Evolutionary conservation across 1,140 invertebrate genomes (phyloP).

Genomic region (Drosophila mojavensis): DNA sequence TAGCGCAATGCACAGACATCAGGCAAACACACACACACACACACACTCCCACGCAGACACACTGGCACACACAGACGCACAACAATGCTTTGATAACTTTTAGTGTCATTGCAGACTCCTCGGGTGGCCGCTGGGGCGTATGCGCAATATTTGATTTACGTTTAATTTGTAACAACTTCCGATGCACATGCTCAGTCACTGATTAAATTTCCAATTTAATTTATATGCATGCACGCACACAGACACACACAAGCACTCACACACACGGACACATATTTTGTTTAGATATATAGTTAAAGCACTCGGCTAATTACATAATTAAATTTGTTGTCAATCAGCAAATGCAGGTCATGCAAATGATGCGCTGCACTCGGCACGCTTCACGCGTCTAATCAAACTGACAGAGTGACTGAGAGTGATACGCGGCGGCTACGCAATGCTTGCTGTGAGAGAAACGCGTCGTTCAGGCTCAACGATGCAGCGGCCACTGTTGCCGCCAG

Average conservation of each 20-base stretch:
- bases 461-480: constrained; percentile 34
- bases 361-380: constrained; percentile 1
- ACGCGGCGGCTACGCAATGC: constrained; percentile 68
- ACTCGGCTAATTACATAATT: constrained; percentile 44
- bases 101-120: constrained; percentile 33
- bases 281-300: constrained; percentile 53
- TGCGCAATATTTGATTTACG: constrained; percentile 60
- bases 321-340: constrained; percentile 55
- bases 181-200: constrained; percentile 25
- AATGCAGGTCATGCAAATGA: constrained; percentile 44
- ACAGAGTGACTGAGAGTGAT: constrained; percentile 22
- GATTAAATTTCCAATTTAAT: constrained; percentile 45
- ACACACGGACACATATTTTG: constrained; percentile 6
- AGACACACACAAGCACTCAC: background rate
- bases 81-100: constrained; percentile 46
- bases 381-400: constrained; percentile 1
- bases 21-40: constrained; percentile 1
- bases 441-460: constrained; percentile 18
- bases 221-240: constrained; percentile 5
- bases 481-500: constrained; percentile 62
- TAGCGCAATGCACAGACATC: constrained; percentile 55
- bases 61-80: constrained; percentile 2
- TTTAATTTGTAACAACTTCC: constrained; percentile 66
- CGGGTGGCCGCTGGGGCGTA: constrained; percentile 19
- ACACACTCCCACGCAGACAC: constrained; percentile 7